These are phyloP conservation scores for Ianthella basta DNA, from an alignment of 37 sponge, comb jelly and placozoan species.

Conservation along the genomic window DNA sequence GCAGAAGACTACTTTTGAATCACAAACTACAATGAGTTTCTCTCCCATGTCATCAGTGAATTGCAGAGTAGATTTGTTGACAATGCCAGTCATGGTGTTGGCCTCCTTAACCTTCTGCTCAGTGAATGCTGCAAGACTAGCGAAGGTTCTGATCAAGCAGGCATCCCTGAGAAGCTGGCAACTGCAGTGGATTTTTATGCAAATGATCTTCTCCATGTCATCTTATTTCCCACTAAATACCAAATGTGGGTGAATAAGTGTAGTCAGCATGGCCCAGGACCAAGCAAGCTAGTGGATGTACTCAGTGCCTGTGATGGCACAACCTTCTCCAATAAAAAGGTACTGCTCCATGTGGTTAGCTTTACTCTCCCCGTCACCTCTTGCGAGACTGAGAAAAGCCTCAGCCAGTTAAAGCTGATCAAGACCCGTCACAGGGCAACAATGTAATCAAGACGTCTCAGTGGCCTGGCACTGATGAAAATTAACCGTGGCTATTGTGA, in stretches of 20 bases:
- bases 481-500: conserved; percentile 9
- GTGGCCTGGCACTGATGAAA: conserved; percentile 41
- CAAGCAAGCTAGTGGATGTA: conserved; percentile 37
- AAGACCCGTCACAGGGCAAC: conserved; percentile 32
- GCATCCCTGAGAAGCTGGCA: conserved; percentile 45
- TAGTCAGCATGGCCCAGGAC: conserved; percentile 19
- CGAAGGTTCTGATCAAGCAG: conserved; percentile 32
- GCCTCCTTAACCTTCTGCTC: conserved; percentile 56
- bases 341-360: conserved; percentile 31
- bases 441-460: conserved; percentile 23
- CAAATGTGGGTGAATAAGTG: conserved; percentile 43
- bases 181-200: conserved; percentile 40
- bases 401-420: conserved; percentile 38
- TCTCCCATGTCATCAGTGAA: conserved; percentile 60
- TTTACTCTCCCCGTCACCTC: conserved; percentile 31
- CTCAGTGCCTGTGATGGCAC: conserved; percentile 31
- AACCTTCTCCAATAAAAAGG: conserved; percentile 32
- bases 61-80: conserved; percentile 59
- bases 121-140: conserved; percentile 40
- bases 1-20: conserved; percentile 65
- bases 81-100: conserved; percentile 44
- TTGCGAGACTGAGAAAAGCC: conserved; percentile 35
- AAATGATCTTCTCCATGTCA: conserved; percentile 42
- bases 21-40: conserved; percentile 48
- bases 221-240: conserved; percentile 54